Evolutionary conservation across 2,113 vertebrate species (phyloP), one percentile per base, ranked within the genome.

Genomic region (Acanthisitta chloris): DNA sequence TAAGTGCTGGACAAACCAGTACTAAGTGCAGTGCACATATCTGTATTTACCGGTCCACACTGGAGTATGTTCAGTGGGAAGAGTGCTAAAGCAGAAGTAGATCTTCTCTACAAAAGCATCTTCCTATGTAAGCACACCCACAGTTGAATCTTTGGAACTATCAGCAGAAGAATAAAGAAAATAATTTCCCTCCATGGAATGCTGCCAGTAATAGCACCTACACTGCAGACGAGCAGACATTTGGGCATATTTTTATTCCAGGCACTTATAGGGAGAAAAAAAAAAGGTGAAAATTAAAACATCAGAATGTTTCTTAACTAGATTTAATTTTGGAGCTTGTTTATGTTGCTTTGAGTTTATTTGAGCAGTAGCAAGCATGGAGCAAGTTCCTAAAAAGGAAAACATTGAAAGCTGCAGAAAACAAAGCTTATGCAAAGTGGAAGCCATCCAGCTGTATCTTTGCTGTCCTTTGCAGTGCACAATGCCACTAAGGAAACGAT

Each of bases 301-400:
- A 81, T 24, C 59, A 38, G 14, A 34, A 20, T 77, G 42, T 83
- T 96, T 86, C 91, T 92, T 88, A 74, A 85, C 91, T 94, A 79
- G 49, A n/a, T 82, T 95, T 91, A 87, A 69, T 95, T 96, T 86
- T 70, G 79, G 45, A 81, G 46, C 52, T 89, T 96, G 86, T 92
- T 97, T 85, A 70, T 66, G 14, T 90, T 77, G 73, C 79, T 96
- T 62, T 80, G 65, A 87, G 77, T 97, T 95, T 94, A 78, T 96
- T 97, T 96, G 42, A 86, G 79, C 54, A 86, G 74, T 94, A 66
- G 55, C 65, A 92, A 70, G 90, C 52, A 28, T 55, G 62, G 72
- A 82, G 84, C 45, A 36, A 79, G 86, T 96, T 88, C 95, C 93
- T 86, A 67, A 91, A 97, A 95, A 92, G 82, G 92, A 86, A 92